Percentiles rank a stretch among this genome's conserved stretches.
These are phyloP conservation scores for Danionella cerebrum DNA, from an alignment of 2,113 vertebrate species.

Conservation along the genomic window DNA sequence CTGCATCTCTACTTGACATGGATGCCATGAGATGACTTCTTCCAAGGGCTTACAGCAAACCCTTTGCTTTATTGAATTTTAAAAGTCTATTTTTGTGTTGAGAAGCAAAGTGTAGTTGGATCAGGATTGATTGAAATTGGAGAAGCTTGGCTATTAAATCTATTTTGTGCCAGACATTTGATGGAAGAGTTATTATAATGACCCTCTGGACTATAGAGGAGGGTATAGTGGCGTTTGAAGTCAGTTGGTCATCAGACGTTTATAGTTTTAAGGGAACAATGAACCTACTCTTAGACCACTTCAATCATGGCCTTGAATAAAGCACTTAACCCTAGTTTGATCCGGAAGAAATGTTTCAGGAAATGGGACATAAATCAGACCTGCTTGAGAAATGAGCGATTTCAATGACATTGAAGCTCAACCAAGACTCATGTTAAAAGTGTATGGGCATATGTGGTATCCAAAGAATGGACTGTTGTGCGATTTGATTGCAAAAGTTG, in stretches of 20 bases:
- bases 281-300: neutral
- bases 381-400: too few relatives aligned
- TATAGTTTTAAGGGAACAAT: neutral
- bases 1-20: constrained; percentile 7
- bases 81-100: neutral
- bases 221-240: neutral
- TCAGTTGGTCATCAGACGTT: neutral
- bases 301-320: neutral
- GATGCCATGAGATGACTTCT: neutral
- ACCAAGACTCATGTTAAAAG: too few relatives aligned
- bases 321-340: neutral
- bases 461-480: too few relatives aligned
- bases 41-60: neutral
- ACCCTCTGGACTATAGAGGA: neutral
- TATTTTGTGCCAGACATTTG: neutral
- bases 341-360: neutral
- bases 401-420: too few relatives aligned
- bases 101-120: neutral
- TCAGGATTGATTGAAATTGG: neutral
- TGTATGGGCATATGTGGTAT: too few relatives aligned
- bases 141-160: neutral
- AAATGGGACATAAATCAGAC: neutral
- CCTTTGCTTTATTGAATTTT: constrained; percentile 1
- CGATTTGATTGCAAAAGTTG: too few relatives aligned
- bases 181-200: neutral